A percentile compares a stretch with the other conserved stretches of the same genome.
These are phyloP conservation scores for Murina feae DNA, from an alignment of 2,113 vertebrate genomes.

Conservation along the genomic window DNA sequence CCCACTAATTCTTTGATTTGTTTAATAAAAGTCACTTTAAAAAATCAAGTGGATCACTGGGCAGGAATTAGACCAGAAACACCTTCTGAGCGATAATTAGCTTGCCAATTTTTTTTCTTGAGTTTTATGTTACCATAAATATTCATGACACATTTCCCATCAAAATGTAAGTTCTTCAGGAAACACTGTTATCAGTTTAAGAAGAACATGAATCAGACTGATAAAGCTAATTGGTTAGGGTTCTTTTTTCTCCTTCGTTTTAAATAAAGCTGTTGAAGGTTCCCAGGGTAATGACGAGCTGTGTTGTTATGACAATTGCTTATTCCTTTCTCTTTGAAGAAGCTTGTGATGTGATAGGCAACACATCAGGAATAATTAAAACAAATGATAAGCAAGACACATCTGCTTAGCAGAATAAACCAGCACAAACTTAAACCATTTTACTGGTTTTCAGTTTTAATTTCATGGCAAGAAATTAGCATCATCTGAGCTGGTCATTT, in stretches of 20 bases:
- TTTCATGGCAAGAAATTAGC: background rate
- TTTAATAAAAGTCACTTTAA: conserved; percentile 61
- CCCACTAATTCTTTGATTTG: conserved; percentile 64
- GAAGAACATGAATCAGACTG: conserved; percentile 84
- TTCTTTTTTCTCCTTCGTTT: conserved; percentile 81
- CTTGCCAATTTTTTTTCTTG: conserved; percentile 58
- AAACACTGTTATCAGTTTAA: conserved; percentile 84
- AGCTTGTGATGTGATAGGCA: conserved; percentile 75
- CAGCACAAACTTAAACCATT: conserved; percentile 57
- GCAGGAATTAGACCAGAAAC: conserved; percentile 66
- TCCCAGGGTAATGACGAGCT: conserved; percentile 84
- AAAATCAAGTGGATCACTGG: conserved; percentile 65
- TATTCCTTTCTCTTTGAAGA: conserved; percentile 81
- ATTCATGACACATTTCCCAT: conserved; percentile 78
- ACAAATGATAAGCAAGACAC: conserved; percentile 74
- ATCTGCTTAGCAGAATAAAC: conserved; percentile 72
- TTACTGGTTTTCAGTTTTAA: conserved; percentile 60
- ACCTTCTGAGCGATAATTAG: conserved; percentile 75
- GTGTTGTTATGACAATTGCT: conserved; percentile 88
- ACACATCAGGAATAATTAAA: conserved; percentile 84
- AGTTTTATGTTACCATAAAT: conserved; percentile 81
- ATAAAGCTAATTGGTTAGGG: conserved; percentile 85
- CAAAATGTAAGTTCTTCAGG: conserved; percentile 81
- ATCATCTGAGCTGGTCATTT: background rate
- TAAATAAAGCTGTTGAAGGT: conserved; percentile 85